Evolutionary conservation across 2,113 vertebrate genomes (phyloP), one percentile per base, ranked within the genome.

Genomic region (Orycteropus afer): DNA sequence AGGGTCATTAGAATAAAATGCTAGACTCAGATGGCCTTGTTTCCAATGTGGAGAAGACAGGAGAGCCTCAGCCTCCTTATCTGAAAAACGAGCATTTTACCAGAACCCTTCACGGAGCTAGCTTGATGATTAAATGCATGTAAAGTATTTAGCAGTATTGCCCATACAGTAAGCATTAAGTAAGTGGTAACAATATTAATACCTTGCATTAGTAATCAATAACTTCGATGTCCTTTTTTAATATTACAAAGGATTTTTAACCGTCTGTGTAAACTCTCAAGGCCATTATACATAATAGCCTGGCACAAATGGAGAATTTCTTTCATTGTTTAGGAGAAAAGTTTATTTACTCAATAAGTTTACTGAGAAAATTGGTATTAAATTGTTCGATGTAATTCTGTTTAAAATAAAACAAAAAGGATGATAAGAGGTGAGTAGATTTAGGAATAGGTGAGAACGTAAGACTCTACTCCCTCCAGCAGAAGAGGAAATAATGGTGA

Each of bases 281-380:
- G 59, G 63, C n/a, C 69, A 23, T 93, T 79, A 89, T 29, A 27
- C n/a, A 65, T 25, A 34, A 65, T 53, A 93, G 77, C 47, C 23
- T 11, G 10, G 2, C 76, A 91, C 27, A 69, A 90, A 81, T 67
- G 32, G 45, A 89, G 40, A 87, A 49, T 82, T 57, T 86, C 55
- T 59, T 79, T 93, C 59, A 61, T 40, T 59, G 37, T 76, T 94
- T 71, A 85, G 32, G 29, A 81, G 86, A 80, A 86, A 89, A 27
- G 20, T 47, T 74, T 74, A 51, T 27, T 94, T 87, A 65, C 17
- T 83, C 76, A 67, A 3, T 42, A 79, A 74, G 42, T 74, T 80
- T 90, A 93, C 80, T 77, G 76, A 59, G 40, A 47, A 32, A 84
- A 5, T 27, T 47, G 1, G 7, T 78, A 79, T 51, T 90, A 59